Base-by-base conservation (phyloP, 1,140 invertebrate genomes). In the Drosophila equinoxialis region DNA sequence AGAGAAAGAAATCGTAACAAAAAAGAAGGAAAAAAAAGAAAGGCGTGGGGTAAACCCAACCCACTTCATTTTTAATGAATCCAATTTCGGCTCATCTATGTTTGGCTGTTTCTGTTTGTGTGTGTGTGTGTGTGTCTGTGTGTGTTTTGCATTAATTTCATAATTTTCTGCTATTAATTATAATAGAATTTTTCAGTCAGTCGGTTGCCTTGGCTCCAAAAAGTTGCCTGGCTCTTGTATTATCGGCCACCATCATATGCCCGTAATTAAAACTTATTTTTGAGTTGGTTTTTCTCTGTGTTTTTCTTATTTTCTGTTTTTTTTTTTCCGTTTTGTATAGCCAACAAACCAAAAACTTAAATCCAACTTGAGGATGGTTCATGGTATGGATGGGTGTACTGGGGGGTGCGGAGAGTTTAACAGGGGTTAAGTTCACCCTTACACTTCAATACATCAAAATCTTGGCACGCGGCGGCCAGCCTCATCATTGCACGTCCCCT, bases 61-160 rank as follows among this genome's bases (percentile, higher is more conserved):
- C 83, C 84, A 87, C 83, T 87, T 87, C 83, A 87, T 87, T 89
- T 87, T 87, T 89, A 87, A 87, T 87, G 83, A 87, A 87, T 87
- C 83, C 83, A 87, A 87, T 87, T 87, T 87, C 35, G 54, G 74
- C 35, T 59, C 45, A 67, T 65, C 61, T 58, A 65, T 75, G 65
- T 75, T 75, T 60, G 33, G 17, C 39, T 75, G 72, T 58, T 30
- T 62, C 41, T 73, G 66, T 65, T 68, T 74, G 55, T 74, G 64
- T 70, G 20, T 23, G 20, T 23, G 65, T 74, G 58, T 72, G 61
- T 54, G 68, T 59, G 77, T 74, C 54, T 72, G 61, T 54, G 68
- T 59, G 77, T 68, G 61, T 77, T 87, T 83, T 87, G 83, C 83
- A 87, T 87, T 87, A 87, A 87, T 87, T 87, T 87, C 80, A 89